Base-by-base conservation (phyloP, 2,113 vertebrate species). In the Addax nasomaculatus region DNA sequence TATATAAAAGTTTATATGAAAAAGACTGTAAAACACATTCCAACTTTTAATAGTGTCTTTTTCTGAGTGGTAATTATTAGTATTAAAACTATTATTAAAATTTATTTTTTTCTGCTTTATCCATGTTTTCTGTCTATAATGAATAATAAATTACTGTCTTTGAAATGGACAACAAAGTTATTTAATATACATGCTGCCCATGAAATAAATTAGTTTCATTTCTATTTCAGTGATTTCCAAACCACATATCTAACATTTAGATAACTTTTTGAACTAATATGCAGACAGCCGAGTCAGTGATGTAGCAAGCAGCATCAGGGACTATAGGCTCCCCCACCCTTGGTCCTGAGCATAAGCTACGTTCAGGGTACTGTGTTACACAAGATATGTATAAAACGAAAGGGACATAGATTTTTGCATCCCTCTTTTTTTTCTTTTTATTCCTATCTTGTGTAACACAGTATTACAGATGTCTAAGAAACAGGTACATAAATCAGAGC, bases 191-290 rank as follows among this genome's bases (percentile, higher is more conserved):
- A 33, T 27, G 19, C 7, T 91, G 21, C 7, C 17, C n/a, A 85
- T 96, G 55, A 97, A 81, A 87, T 87, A 29, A 53, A n/a, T 76
- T 89, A 62, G 29, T 55, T 94, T 91, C 57, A 90, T 94, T 96
- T 88, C 39, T 89, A 67, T 53, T 88, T 92, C 43, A 73, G 2
- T 73, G 25, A 89, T 73, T 92, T 84, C 55, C n/a, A 73, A 92
- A 55, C n/a, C 86, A 45, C 21, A 51, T 76, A 67, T 51, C 12
- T 53, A 79, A 55, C 62, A 47, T 67, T 93, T 49, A 87, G 36
- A 19, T 62, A 70, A 62, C 14, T 25, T 78, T 47, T 51, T n/a
- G 29, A 85, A 27, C 25, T 36, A 73, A 60, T 27, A 70, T 36
- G 29, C 29, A 93, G 49, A 57, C 25, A 87, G 55, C 7, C 23